Percentiles rank a stretch among this genome's conserved stretches.
These are phyloP conservation scores for Synaphobranchus kaupii DNA, from an alignment of 2,797 vertebrate genomes.

Conservation along the genomic window DNA sequence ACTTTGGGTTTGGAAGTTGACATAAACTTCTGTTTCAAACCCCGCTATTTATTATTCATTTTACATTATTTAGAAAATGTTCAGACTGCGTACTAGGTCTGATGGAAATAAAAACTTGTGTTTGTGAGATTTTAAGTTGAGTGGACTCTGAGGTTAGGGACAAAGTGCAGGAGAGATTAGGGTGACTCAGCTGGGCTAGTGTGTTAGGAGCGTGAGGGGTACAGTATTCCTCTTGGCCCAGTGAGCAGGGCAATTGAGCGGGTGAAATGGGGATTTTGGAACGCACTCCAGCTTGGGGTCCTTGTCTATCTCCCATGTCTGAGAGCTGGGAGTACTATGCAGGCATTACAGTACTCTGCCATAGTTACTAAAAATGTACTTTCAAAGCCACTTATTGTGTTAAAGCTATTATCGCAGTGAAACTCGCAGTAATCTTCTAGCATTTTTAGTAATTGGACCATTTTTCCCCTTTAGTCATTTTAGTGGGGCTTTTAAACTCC, in stretches of 20 bases:
- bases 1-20: neutral
- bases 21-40: neutral
- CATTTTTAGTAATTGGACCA: constrained; percentile 46
- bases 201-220: neutral
- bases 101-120: neutral
- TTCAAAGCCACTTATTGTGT: constrained; percentile 43
- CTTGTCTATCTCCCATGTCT: neutral
- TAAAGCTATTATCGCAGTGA: constrained; percentile 40
- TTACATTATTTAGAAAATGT: neutral
- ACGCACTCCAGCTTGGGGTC: no score
- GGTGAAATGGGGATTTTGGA: neutral
- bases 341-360: constrained; percentile 32
- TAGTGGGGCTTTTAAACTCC: constrained; percentile 42
- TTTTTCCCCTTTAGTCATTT: constrained; percentile 35
- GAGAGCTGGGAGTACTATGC: neutral
- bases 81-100: neutral
- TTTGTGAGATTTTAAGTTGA: neutral
- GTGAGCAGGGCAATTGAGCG: neutral
- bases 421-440: constrained; percentile 43
- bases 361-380: constrained; percentile 38
- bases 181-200: neutral
- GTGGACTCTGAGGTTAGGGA: neutral
- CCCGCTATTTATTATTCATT: neutral
- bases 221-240: neutral
- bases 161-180: neutral